Evolutionary conservation across 2,888 invertebrate species (phyloP).

Genomic region (Cryptocephalus primarius): DNA sequence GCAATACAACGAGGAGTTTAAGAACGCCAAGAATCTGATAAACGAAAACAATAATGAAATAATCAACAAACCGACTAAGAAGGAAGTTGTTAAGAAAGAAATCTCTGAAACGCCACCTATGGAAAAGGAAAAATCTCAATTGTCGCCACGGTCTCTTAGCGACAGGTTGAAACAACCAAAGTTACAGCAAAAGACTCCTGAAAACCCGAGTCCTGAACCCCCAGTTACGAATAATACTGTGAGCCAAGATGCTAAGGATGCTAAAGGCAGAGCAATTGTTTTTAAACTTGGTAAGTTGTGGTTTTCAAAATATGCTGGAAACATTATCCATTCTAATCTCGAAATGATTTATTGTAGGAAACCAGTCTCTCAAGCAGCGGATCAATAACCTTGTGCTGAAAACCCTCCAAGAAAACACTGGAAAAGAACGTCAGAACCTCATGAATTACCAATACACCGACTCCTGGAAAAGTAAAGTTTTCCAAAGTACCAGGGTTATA

Average conservation of each 20-base stretch:
- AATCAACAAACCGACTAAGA: not conserved
- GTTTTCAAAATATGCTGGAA: too few species aligned
- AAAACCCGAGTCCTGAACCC: constrained; percentile 24
- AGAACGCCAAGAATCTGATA: constrained; percentile 22
- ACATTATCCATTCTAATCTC: too few species aligned
- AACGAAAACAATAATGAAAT: constrained; percentile 6
- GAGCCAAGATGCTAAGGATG: too few species aligned
- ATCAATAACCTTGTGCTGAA: constrained; percentile 81
- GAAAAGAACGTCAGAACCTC: constrained; percentile 42
- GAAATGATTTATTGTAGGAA: constrained; percentile 22
- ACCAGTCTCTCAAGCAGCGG: constrained; percentile 76
- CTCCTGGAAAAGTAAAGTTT: constrained; percentile 69
- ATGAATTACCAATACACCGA: constrained; percentile 39
- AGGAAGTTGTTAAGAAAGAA: constrained; percentile 3
- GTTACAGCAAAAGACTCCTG: constrained; percentile 25
- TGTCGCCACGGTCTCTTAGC: constrained; percentile 27
- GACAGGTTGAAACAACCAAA: constrained; percentile 34
- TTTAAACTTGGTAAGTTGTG: too few species aligned
- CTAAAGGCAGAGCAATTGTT: too few species aligned
- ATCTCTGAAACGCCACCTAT: constrained; percentile 1
- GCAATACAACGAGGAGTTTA: constrained; percentile 19
- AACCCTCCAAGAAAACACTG: constrained; percentile 78
- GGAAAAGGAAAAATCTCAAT: constrained; percentile 3
- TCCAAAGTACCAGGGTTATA: constrained; percentile 68
- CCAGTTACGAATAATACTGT: constrained; percentile 6